Conservation (phyloP, 2,888 invertebrate species). For the Salticus scenicus region DNA sequence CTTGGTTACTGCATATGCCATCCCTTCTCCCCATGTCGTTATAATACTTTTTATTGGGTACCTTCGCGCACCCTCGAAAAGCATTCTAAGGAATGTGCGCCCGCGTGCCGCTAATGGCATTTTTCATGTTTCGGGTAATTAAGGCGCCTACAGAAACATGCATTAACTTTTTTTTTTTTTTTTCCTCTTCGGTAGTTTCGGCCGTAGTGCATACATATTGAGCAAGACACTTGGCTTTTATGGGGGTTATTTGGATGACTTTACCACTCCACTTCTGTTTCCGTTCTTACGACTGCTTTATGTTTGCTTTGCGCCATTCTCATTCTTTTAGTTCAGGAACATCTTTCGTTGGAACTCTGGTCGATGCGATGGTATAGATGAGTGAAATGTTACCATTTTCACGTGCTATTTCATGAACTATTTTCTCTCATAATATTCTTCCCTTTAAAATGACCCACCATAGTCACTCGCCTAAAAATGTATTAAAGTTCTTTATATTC, state of each 20-base stretch:
- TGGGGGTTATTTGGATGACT: background rate
- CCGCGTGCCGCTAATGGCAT: background rate
- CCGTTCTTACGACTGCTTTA: background rate
- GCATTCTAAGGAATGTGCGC: background rate
- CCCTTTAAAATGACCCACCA: too few relatives aligned
- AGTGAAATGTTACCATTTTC: too few relatives aligned
- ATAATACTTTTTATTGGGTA: slow-evolving; percentile 4
- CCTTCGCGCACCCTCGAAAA: background rate
- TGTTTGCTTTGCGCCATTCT: background rate
- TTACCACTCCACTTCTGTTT: background rate
- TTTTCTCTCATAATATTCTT: too few relatives aligned
- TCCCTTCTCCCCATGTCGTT: background rate
- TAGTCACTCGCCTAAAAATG: too few relatives aligned
- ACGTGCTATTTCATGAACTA: too few relatives aligned
- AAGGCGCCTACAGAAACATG: background rate
- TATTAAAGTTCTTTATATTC: too few relatives aligned
- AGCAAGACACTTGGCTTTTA: background rate
- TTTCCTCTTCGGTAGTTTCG: background rate
- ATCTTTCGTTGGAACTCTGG: too few relatives aligned
- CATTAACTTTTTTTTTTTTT: background rate
- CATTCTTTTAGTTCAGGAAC: background rate
- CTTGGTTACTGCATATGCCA: background rate
- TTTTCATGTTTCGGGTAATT: slow-evolving; percentile 2
- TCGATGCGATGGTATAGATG: too few relatives aligned
- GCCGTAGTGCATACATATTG: background rate